Conservation (phyloP, 2,113 vertebrate genomes). For the Tympanuchus pallidicinctus region DNA sequence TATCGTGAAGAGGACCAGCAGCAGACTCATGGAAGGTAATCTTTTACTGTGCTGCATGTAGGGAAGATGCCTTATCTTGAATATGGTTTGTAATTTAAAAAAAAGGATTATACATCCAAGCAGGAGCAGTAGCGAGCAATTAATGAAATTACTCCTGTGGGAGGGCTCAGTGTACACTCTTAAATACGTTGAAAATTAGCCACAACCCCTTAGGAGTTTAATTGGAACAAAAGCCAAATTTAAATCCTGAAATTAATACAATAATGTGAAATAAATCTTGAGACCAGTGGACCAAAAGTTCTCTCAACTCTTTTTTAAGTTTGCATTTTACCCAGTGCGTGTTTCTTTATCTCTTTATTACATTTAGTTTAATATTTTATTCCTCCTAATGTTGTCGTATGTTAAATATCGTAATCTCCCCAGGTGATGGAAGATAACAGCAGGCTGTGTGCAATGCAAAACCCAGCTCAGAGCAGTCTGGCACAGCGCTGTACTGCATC, state of each 20-base stretch:
- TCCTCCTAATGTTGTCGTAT: neutral
- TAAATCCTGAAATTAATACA: slow-evolving; percentile 60
- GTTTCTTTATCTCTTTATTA: neutral
- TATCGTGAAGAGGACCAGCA: slow-evolving; percentile 9
- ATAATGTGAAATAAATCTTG: slow-evolving; percentile 48
- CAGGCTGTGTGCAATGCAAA: neutral
- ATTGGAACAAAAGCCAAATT: slow-evolving; percentile 56
- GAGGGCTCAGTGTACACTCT: slow-evolving; percentile 51
- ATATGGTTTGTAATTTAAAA: slow-evolving; percentile 31
- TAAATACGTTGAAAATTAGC: slow-evolving; percentile 61
- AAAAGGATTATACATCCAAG: slow-evolving; percentile 42
- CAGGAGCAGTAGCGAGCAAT: slow-evolving; percentile 44
- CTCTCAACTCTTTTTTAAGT: neutral
- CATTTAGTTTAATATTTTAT: neutral
- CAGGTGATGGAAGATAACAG: neutral
- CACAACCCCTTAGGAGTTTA: slow-evolving; percentile 40
- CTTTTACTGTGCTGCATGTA: neutral
- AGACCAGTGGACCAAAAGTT: neutral
- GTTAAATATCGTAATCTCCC: neutral
- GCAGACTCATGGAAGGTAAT: neutral
- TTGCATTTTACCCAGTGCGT: neutral
- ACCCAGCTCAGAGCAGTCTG: neutral
- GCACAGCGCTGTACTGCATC: neutral
- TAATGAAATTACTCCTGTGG: slow-evolving; percentile 68
- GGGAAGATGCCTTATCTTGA: neutral